Conservation (phyloP, 2,113 vertebrate genomes). For the Nymphicus hollandicus region DNA sequence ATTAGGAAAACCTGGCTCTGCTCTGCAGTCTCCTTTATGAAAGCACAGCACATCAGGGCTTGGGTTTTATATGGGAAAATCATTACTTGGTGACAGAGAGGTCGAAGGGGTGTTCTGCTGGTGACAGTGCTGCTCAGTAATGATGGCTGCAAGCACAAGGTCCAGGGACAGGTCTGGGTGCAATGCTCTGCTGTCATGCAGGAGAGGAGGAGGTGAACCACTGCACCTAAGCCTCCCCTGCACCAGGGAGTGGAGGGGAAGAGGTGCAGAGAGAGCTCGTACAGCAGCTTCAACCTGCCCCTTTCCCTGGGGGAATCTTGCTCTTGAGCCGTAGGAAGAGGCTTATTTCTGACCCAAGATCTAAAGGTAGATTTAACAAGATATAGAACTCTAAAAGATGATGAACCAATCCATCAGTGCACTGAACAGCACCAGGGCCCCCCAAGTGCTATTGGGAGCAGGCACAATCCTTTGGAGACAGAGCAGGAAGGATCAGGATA, state of each 20-base stretch:
- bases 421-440: neutral
- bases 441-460: neutral
- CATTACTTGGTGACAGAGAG: neutral
- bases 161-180: neutral
- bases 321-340: neutral
- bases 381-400: neutral
- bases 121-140: neutral
- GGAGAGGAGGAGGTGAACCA: neutral
- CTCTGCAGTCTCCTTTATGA: neutral
- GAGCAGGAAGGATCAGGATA: neutral
- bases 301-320: neutral
- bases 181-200: rapidly evolving
- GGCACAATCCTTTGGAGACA: neutral
- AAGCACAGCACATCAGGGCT: neutral
- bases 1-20: neutral
- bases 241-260: neutral
- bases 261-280: neutral
- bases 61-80: neutral
- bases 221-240: neutral
- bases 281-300: neutral
- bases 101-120: neutral
- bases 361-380: neutral
- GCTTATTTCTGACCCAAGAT: neutral
- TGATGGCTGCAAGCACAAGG: neutral
- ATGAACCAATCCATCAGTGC: neutral